phyloP scores from a whole-genome alignment of 2,113 vertebrate species.

The Polypterus senegalus region DNA sequence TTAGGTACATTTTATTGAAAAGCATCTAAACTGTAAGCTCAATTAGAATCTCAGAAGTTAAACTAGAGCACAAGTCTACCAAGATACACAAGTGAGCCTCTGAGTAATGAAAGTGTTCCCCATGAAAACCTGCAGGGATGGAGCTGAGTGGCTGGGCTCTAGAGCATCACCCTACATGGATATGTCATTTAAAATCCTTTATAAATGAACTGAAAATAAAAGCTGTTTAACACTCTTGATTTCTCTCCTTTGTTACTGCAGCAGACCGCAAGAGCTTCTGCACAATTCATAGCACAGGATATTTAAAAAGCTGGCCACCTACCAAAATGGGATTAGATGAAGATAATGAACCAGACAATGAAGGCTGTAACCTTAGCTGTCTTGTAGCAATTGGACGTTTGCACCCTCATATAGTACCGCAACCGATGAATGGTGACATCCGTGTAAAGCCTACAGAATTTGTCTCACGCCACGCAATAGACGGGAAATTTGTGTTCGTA shows the following conservation, averaged over 20 bases:
- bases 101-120: too few relatives aligned
- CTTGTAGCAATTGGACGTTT: constrained; percentile 90
- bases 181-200: too few relatives aligned
- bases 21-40: too few relatives aligned
- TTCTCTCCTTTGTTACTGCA: constrained; percentile 27
- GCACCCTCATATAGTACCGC: constrained; percentile 83
- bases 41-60: too few relatives aligned
- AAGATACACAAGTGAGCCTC: too few relatives aligned
- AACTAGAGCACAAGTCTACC: too few relatives aligned
- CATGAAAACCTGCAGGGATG: too few relatives aligned
- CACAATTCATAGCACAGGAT: constrained; percentile 97
- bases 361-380: constrained; percentile 95
- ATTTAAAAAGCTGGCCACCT: constrained; percentile 95
- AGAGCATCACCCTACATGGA: too few relatives aligned
- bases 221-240: too few relatives aligned
- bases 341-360: constrained; percentile 88
- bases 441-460: constrained; percentile 91
- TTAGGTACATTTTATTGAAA: too few relatives aligned
- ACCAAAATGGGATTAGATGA: constrained; percentile 96
- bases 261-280: constrained; percentile 96
- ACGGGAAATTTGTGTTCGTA: constrained; percentile 97
- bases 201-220: too few relatives aligned
- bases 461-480: constrained; percentile 90
- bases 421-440: constrained; percentile 79
- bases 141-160: too few relatives aligned